Conservation (phyloP, 2,888 invertebrate species). For the Limnephilus lunatus region DNA sequence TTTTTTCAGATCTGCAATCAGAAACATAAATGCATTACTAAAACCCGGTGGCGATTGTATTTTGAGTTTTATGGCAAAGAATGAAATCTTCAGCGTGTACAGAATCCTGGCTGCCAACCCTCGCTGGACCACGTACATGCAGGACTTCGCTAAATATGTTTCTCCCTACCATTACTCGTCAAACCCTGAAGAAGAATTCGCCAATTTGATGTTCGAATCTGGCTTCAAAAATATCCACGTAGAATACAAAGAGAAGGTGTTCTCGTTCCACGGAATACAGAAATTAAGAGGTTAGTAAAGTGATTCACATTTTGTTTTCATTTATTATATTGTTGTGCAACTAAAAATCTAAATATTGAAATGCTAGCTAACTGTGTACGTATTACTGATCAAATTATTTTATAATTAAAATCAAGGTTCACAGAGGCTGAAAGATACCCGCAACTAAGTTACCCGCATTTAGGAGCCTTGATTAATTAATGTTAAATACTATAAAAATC, state of each 20-base stretch:
- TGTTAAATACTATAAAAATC: no score
- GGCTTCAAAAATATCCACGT: slow-evolving; percentile 82
- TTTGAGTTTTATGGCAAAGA: slow-evolving; percentile 82
- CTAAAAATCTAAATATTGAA: no score
- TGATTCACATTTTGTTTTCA: slow-evolving; percentile 53
- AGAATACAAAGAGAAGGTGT: slow-evolving; percentile 78
- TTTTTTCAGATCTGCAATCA: slow-evolving; percentile 78
- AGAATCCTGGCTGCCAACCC: slow-evolving; percentile 77
- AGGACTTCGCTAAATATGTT: slow-evolving; percentile 81
- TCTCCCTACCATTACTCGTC: slow-evolving; percentile 82
- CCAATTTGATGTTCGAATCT: slow-evolving; percentile 76
- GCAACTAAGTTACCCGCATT: no score
- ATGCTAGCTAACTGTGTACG: no score
- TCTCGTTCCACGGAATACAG: slow-evolving; percentile 77
- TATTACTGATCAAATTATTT: no score
- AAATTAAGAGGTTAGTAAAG: slow-evolving; percentile 78
- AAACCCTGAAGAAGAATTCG: slow-evolving; percentile 78
- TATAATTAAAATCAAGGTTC: no score
- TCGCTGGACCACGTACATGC: slow-evolving; percentile 82
- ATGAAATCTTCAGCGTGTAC: slow-evolving; percentile 84
- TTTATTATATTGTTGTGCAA: not conserved
- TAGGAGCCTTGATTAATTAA: no score
- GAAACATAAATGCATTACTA: slow-evolving; percentile 82
- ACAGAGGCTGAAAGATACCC: no score
- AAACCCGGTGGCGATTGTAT: slow-evolving; percentile 83